A percentile compares a stretch with the other conserved stretches of the same genome.
Evolutionary conservation across 2,113 vertebrate species (phyloP).

Genomic region (Nesoenas mayeri): DNA sequence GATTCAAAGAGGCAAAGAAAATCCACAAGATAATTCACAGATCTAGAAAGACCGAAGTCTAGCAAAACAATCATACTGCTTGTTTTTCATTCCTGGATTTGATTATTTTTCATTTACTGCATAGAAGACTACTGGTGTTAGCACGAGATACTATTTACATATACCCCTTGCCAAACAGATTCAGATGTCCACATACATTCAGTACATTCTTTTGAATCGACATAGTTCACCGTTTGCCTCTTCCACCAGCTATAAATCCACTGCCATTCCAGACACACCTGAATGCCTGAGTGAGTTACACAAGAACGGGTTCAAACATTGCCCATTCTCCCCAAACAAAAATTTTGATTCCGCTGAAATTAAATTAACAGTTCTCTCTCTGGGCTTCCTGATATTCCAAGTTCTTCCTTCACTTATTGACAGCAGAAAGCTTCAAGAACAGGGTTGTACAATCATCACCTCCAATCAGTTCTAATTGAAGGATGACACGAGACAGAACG

Average conservation of each 20-base stretch:
- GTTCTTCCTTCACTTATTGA: not conserved
- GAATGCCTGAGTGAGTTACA: not conserved
- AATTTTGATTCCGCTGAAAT: not conserved
- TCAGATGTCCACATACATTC: not conserved
- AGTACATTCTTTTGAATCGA: not conserved
- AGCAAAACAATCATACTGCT: not conserved
- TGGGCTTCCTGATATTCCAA: not conserved
- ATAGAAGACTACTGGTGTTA: not conserved
- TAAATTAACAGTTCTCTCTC: not conserved
- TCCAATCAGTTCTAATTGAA: slow-evolving; percentile 53
- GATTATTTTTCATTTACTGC: not conserved
- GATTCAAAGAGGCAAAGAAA: not conserved
- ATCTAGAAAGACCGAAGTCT: not conserved
- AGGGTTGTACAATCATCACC: slow-evolving; percentile 3
- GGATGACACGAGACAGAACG: slow-evolving; percentile 21
- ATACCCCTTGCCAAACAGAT: not conserved
- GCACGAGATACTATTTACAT: not conserved
- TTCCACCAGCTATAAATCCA: not conserved
- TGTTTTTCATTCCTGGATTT: not conserved
- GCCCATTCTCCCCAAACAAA: not conserved
- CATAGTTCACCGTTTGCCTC: not conserved
- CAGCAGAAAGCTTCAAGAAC: slow-evolving; percentile 16
- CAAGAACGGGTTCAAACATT: not conserved
- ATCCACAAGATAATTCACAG: not conserved
- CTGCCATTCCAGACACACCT: not conserved